Base-by-base conservation (phyloP, 2,113 vertebrate species). In the Lynx canadensis region DNA sequence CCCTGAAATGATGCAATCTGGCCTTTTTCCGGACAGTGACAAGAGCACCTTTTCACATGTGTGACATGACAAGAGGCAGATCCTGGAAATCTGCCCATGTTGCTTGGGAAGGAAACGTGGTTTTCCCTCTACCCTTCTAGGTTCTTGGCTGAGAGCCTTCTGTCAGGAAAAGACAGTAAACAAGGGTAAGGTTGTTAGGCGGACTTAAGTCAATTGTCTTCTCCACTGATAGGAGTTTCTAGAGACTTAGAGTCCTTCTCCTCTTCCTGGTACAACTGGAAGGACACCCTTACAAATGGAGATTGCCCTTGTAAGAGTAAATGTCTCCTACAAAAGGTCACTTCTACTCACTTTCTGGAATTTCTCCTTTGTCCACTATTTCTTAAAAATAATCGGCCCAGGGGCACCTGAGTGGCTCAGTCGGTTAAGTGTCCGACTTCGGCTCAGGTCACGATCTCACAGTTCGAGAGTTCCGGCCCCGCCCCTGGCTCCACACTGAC, bases 11-110 rank as follows among this genome's bases (percentile, higher is more conserved):
- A 82, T 65, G 31, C n/a, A 93, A 80, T 74, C 52, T 80, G 65
- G 4, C 21, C 31, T 69, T 60, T 92, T 92, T 23, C 57, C 71
- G 71, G 69, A 45, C 10, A 71, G 55, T 78, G 21, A 87, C 73
- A 95, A 60, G 36, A 71, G 19, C 33, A 41, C 66, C 55, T 85
- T 96, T 85, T 83, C 36, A 73, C 68, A 89, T 87, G 81, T 87
- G 41, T 82, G 52, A 45, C 68, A 87, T 83, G 45, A 78, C 25
- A 73, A 89, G 25, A 92, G 83, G 29, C 45, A 84, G 84, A 55
- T 41, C 38, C 19, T 48, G 50, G 93, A 94, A 90, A 82, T 92
- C 60, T 89, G 38, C 15, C 78, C n/a, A 1, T 60, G 10, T 45
- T 55, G 21, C 33, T 2, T 55, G 55, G 19, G 57, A 23, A 68